Evolutionary conservation across 2,888 invertebrate genomes (phyloP).

Genomic region (Miltochrista miniata): DNA sequence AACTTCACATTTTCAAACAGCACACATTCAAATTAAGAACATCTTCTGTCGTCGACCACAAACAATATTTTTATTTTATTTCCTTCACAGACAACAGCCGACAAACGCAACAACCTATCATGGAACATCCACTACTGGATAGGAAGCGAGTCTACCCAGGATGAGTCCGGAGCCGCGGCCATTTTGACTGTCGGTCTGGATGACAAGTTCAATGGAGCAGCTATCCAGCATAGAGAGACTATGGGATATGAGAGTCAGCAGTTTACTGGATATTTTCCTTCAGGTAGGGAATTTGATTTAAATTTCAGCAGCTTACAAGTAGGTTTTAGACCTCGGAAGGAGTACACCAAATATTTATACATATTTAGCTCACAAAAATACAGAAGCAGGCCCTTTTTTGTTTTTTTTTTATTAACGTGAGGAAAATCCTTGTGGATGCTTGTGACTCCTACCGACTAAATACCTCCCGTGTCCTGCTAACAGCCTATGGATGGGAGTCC

Average conservation of each 20-base stretch:
- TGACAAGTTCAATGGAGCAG: slow-evolving; percentile 91
- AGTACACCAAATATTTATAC: no score
- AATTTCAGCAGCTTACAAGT: not conserved
- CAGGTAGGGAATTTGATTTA: slow-evolving; percentile 62
- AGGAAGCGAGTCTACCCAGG: slow-evolving; percentile 90
- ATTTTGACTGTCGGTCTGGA: slow-evolving; percentile 92
- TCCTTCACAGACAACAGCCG: slow-evolving; percentile 85
- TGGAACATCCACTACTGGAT: slow-evolving; percentile 97
- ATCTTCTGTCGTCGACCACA: no score
- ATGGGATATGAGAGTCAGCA: slow-evolving; percentile 92
- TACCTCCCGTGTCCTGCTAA: no score
- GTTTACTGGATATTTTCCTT: slow-evolving; percentile 90
- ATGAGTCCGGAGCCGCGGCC: slow-evolving; percentile 90
- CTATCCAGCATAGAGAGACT: slow-evolving; percentile 93
- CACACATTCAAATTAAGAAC: no score
- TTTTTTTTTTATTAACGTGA: no score
- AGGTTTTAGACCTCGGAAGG: not conserved
- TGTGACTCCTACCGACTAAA: no score
- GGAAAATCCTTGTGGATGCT: no score
- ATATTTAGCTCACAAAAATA: no score
- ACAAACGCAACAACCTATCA: slow-evolving; percentile 84
- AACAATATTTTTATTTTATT: no score
- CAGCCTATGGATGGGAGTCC: no score
- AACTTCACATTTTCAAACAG: no score
- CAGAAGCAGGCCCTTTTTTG: no score